These are phyloP conservation scores for Grammomys surdaster DNA, from an alignment of 2,113 vertebrate genomes.

Conservation along the genomic window DNA sequence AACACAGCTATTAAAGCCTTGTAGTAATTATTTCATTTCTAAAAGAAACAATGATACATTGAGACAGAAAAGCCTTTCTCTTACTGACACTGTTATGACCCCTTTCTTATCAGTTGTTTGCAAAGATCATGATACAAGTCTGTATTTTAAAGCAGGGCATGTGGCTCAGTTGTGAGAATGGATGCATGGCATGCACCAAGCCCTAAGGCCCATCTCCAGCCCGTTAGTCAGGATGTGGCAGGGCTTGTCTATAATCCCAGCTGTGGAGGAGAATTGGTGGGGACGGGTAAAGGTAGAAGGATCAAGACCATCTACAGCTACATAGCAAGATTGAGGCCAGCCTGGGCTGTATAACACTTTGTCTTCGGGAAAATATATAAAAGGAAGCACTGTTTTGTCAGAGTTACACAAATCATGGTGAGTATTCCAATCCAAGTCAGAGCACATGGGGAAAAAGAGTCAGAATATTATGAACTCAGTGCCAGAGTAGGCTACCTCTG, in stretches of 20 bases:
- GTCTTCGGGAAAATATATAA: neutral
- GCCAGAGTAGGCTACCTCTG: neutral
- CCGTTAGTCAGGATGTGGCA: neutral
- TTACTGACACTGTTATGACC: neutral
- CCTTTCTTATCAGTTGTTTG: neutral
- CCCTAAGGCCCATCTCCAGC: neutral
- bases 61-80: neutral
- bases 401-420: neutral
- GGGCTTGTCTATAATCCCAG: neutral
- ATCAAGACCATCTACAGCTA: neutral
- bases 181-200: fast-evolving
- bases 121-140: neutral
- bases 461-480: neutral
- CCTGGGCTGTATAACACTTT: neutral
- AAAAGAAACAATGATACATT: neutral
- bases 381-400: neutral
- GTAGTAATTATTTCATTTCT: neutral
- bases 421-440: neutral
- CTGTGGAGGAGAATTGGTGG: neutral
- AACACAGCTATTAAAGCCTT: neutral
- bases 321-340: neutral
- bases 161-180: neutral
- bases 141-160: neutral
- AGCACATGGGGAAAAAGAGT: neutral
- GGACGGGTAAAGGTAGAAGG: neutral